Conservation (phyloP, 2,888 invertebrate species). For the Brenthis ino region DNA sequence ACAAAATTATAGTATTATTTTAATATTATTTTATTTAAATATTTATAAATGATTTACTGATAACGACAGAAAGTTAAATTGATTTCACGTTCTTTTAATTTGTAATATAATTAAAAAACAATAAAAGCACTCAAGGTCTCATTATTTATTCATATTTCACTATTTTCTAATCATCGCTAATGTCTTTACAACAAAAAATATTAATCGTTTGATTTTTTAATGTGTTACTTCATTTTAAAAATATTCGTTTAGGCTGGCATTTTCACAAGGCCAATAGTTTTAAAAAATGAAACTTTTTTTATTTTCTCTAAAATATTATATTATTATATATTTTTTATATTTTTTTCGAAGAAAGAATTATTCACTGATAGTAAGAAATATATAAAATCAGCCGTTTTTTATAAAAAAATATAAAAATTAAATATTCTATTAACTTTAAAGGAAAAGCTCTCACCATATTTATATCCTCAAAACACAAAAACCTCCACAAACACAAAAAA, state of each 20-base stretch:
- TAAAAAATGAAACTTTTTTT: conserved; percentile 11
- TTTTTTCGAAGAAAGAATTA: background rate
- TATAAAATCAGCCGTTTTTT: background rate
- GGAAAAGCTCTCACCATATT: conserved; percentile 70
- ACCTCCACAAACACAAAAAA: conserved; percentile 54
- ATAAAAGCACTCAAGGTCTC: background rate
- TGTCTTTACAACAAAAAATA: conserved; percentile 8
- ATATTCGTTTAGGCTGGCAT: conserved; percentile 3
- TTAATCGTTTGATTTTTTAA: conserved; percentile 22
- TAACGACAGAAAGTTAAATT: background rate
- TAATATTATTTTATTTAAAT: background rate
- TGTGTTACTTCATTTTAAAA: conserved; percentile 16
- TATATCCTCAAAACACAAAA: conserved; percentile 48
- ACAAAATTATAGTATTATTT: background rate
- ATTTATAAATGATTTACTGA: background rate
- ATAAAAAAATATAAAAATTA: background rate
- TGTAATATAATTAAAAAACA: conserved; percentile 1
- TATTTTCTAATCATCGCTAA: conserved; percentile 6
- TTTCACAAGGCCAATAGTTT: conserved; percentile 23
- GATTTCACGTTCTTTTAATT: background rate
- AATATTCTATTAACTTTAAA: conserved; percentile 16
- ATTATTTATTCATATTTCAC: conserved; percentile 6
- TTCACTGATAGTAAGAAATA: background rate
- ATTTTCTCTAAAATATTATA: background rate
- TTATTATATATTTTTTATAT: background rate